A percentile compares a stretch with the other conserved stretches of the same genome.
These are phyloP conservation scores for Myzus persicae DNA, from an alignment of 1,140 invertebrate genomes.

Conservation along the genomic window DNA sequence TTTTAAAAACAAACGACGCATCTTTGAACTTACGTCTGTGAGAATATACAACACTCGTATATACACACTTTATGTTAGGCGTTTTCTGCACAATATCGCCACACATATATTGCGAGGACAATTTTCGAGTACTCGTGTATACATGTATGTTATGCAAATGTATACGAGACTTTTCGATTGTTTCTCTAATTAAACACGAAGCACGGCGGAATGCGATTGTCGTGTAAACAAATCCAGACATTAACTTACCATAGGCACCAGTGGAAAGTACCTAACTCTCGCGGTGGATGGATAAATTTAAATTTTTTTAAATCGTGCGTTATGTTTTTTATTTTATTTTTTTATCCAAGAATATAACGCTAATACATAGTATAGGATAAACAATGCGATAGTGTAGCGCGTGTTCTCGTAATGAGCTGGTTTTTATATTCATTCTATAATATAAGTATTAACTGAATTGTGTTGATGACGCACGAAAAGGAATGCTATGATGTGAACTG, in stretches of 20 bases:
- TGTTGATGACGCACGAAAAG: neutral
- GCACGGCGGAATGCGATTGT: neutral
- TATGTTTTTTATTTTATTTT: neutral
- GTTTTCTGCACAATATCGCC: neutral
- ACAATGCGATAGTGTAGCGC: neutral
- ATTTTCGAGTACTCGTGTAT: neutral
- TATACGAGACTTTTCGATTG: neutral
- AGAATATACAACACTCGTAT: too few relatives aligned
- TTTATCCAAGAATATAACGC: neutral
- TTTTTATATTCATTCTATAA: neutral
- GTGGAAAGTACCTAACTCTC: neutral
- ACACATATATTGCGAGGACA: neutral
- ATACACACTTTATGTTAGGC: neutral
- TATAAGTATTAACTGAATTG: neutral
- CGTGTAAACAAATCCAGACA: neutral
- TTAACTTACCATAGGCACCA: neutral
- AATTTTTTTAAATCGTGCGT: neutral
- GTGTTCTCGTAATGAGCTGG: neutral
- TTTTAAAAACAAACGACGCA: too few relatives aligned
- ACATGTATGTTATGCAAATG: neutral
- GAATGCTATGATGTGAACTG: neutral
- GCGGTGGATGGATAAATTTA: neutral
- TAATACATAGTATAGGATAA: neutral
- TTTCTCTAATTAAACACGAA: conserved; percentile 7
- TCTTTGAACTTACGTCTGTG: too few relatives aligned